Conservation (phyloP, 2,113 vertebrate genomes). For the Anarhynchus alexandrinus region DNA sequence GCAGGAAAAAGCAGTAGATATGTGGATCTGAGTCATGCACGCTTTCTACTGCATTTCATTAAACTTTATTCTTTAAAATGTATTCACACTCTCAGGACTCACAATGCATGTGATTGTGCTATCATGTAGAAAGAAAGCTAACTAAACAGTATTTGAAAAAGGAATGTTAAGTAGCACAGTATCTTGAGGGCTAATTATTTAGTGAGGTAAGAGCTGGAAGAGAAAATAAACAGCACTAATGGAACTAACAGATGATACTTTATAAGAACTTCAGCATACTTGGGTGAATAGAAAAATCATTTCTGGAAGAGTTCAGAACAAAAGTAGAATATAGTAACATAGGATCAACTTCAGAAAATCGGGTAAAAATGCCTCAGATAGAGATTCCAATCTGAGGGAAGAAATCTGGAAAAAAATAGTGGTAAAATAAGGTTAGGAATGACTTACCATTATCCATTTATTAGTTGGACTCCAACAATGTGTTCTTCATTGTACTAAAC, state of each 20-base stretch:
- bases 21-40: not conserved
- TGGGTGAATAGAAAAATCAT: not conserved
- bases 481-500: not conserved
- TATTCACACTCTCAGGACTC: not conserved
- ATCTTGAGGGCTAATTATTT: conserved; percentile 4
- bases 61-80: conserved; percentile 45
- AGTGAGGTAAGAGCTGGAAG: not conserved
- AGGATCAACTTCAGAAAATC: not conserved
- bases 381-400: not conserved
- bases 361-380: not conserved
- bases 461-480: not conserved
- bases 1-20: not conserved
- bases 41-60: conserved; percentile 20
- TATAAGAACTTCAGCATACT: not conserved
- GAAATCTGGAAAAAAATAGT: not conserved
- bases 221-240: conserved; percentile 22
- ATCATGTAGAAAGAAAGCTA: not conserved
- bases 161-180: not conserved
- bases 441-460: not conserved
- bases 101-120: conserved; percentile 37
- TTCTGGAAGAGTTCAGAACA: not conserved
- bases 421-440: not conserved
- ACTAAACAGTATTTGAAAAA: conserved; percentile 1
- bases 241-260: not conserved
- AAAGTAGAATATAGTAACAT: not conserved